These are phyloP conservation scores for Pyralis farinalis DNA, from an alignment of 2,888 invertebrate genomes.

Conservation along the genomic window DNA sequence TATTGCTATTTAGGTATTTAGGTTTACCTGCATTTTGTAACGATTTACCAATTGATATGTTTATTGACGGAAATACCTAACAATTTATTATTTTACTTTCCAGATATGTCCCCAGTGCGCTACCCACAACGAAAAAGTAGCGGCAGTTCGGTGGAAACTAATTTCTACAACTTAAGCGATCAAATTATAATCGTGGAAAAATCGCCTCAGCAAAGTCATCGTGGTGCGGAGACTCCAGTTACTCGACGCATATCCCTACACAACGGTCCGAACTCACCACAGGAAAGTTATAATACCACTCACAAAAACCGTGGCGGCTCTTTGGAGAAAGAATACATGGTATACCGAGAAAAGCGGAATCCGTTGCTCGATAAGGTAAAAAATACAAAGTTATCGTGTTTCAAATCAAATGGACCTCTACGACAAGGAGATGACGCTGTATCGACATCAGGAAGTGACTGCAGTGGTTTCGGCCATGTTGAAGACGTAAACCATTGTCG, in stretches of 20 bases:
- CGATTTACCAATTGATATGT: too few species aligned
- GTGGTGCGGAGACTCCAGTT: constrained; percentile 54
- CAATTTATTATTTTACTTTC: constrained; percentile 25
- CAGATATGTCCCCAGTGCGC: constrained; percentile 84
- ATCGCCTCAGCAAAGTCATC: constrained; percentile 72
- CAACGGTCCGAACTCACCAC: constrained; percentile 61
- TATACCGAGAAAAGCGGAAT: constrained; percentile 84
- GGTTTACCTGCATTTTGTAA: too few species aligned
- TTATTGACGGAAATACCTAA: too few species aligned
- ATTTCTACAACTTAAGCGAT: constrained; percentile 84
- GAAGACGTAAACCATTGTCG: constrained; percentile 63
- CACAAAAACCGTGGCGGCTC: constrained; percentile 72
- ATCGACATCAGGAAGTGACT: constrained; percentile 76
- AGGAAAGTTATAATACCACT: constrained; percentile 72
- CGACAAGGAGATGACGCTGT: constrained; percentile 72
- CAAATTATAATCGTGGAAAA: constrained; percentile 82
- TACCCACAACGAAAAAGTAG: constrained; percentile 83
- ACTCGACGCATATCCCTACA: constrained; percentile 70
- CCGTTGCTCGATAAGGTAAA: constrained; percentile 86
- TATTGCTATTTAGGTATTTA: too few species aligned
- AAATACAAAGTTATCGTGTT: constrained; percentile 85
- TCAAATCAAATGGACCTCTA: constrained; percentile 79
- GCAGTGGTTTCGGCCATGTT: constrained; percentile 73
- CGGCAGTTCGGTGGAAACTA: constrained; percentile 83
- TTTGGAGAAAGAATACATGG: constrained; percentile 80